These are phyloP conservation scores for Eremophila alpestris DNA, from an alignment of 2,797 vertebrate species.

Conservation along the genomic window DNA sequence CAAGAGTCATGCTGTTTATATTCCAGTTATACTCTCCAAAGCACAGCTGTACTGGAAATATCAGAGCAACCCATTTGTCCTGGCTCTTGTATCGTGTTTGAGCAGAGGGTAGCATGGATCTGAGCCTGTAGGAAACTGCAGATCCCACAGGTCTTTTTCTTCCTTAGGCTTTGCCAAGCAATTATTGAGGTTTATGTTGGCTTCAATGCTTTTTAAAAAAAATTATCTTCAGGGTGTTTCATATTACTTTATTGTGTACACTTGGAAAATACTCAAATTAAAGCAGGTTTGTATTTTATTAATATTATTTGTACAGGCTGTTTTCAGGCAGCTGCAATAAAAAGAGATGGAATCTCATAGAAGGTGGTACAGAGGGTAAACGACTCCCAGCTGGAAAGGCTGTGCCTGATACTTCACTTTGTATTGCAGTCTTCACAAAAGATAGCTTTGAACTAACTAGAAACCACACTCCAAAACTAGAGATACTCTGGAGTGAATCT, in stretches of 20 bases:
- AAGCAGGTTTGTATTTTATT: not conserved
- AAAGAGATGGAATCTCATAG: not conserved
- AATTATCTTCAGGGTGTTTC: not conserved
- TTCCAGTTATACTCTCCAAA: not conserved
- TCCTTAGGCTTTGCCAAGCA: not conserved
- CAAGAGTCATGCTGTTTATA: not conserved
- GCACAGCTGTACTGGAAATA: not conserved
- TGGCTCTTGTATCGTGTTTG: not conserved
- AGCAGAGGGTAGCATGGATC: not conserved
- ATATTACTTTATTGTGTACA: not conserved
- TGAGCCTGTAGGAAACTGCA: not conserved
- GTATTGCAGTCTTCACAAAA: not conserved
- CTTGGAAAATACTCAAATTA: not conserved
- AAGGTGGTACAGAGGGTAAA: not conserved
- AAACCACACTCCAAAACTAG: not conserved
- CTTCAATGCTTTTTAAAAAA: not conserved
- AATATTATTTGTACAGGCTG: not conserved
- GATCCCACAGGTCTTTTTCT: not conserved
- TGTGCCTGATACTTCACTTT: not conserved
- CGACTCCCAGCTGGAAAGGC: not conserved
- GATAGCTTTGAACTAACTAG: not conserved
- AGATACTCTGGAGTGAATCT: not conserved
- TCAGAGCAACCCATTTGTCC: not conserved
- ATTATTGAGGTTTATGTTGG: not conserved
- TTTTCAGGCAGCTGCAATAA: not conserved